Base-by-base conservation (phyloP, 2,797 vertebrate species). In the Halcyon badia region DNA sequence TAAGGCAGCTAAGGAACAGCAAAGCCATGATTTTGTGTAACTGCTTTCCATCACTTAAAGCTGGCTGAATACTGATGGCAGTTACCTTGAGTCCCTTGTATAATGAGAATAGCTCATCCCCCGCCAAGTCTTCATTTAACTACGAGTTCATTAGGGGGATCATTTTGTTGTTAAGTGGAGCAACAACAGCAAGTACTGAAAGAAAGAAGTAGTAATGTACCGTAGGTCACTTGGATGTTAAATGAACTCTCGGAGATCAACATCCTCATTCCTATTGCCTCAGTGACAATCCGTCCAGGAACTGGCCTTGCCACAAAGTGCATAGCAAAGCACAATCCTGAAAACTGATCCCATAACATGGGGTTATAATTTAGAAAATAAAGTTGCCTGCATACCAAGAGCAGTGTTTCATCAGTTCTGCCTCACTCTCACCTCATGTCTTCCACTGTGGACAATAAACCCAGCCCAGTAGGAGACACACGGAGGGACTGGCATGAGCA, bases 301-400 rank as follows among this genome's bases (percentile, higher is more conserved):
- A 81, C 48, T 52, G 16, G 57, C 79, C 89, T 71, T 46, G 54
- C 85, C 94, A 83, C 95, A 93, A 93, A 96, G 19, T 8, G 33
- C 85, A 49, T 15, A 96, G 84, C 87, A 75, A 95, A 95, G 94
- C 91, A 94, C 65, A 96, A 83, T 87, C 80, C 44, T 86, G 93
- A 90, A 95, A 95, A 88, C 52, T 61, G 87, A 95, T 88, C 65
- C 61, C n/a, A 11, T 77, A 65, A 68, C 57, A 61, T 18, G 41
- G 69, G 49, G 61, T 35, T 91, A 35, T 90, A 65, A 86, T 81
- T 83, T 39, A 75, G 57, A 75, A 93, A 94, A 86, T 31, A 46
- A 88, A 91, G 37, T 71, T 91, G 16, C 83, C 46, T 57, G 61
- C 72, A 54, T 88, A 41, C 64, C 17, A 1, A 85, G 56, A 80